phyloP scores from a whole-genome alignment of 2,113 vertebrate genomes.

The Epinephelus cyanopodus region DNA sequence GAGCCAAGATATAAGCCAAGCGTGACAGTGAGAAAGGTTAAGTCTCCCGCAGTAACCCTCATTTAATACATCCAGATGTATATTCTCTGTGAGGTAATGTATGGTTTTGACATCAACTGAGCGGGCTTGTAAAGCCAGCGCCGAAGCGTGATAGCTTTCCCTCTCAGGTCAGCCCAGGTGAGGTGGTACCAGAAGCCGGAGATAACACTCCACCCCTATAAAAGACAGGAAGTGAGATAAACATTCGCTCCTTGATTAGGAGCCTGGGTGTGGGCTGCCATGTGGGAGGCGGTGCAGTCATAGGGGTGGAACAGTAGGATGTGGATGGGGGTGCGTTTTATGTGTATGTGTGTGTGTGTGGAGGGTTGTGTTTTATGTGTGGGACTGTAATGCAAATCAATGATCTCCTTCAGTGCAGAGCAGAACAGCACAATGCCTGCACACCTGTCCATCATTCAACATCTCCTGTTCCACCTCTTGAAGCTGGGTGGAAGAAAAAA shows the following conservation, averaged over 20 bases:
- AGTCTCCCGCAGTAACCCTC: conserved; percentile 40
- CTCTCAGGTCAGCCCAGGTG: conserved; percentile 75
- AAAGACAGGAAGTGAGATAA: conserved; percentile 79
- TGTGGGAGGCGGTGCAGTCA: conserved; percentile 71
- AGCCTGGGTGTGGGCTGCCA: conserved; percentile 55
- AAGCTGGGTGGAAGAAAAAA: conserved; percentile 50
- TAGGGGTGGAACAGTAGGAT: conserved; percentile 75
- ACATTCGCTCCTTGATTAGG: conserved; percentile 71
- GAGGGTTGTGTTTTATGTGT: conserved; percentile 66
- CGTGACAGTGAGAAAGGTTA: conserved; percentile 46
- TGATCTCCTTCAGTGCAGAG: conserved; percentile 80
- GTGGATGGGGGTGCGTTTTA: conserved; percentile 32
- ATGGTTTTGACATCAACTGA: conserved; percentile 44
- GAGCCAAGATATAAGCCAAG: conserved; percentile 47
- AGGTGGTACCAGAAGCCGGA: conserved; percentile 56
- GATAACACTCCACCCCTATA: conserved; percentile 73
- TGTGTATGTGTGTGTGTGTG: conserved; percentile 18
- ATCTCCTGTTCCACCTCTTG: conserved; percentile 77
- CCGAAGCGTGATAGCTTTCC: conserved; percentile 61
- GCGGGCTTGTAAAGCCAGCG: conserved; percentile 36
- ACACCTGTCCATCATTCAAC: conserved; percentile 84
- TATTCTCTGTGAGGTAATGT: conserved; percentile 39
- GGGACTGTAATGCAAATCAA: conserved; percentile 80
- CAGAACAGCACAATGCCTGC: conserved; percentile 77
- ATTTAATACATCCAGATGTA: conserved; percentile 50